Base-by-base conservation (phyloP, 2,888 invertebrate species). In the Allolobophora icterica region DNA sequence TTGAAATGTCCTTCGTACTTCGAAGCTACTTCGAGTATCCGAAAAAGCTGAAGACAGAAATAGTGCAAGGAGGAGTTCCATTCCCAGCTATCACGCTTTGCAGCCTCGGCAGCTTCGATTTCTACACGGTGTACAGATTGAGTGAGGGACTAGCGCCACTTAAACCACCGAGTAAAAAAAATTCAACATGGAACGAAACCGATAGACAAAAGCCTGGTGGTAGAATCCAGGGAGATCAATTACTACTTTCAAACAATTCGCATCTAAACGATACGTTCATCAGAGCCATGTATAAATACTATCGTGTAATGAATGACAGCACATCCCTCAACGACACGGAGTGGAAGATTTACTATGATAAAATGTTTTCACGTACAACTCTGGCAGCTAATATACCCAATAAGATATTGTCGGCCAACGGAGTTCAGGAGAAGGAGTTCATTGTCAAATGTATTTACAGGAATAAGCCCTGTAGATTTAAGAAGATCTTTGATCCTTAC, bases 401-500 rank as follows among this genome's bases (percentile, higher is more conserved):
- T 11, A 34, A 34, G 24, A 87, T 87, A 13, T 38, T 87, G 11
- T 38, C 34, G 15, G 87, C 4, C 2, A 87, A 87, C 87, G 87
- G 87, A 35, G 1, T 13, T 87, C 34, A 35, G 24, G 87, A 87
- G 87, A 17, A 87, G 4, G 87, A 87, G 35, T 87, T 87, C 24
- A 87, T 87, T 38, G 87, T 87, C 21, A 87, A 87, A 11, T 87
- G 87, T 24, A 87, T 35, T 35, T 87, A 34, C 87, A 87, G 24
- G 35, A 87, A 87, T 35, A 87, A 87, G 19, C 87, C 87, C 0
- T 87, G 87, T 24, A 87, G 30, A 87, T 38, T 87, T 34, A 87
- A 87, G 87, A 87, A 24, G 38, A 35, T 87, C 15, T 87, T 87
- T 24, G 87, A 87, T 87, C 87, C 87, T 34, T 87, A 87, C 24